These are phyloP conservation scores for Catajapyx aquilonaris DNA, from an alignment of 1,140 invertebrate genomes.

Conservation along the genomic window DNA sequence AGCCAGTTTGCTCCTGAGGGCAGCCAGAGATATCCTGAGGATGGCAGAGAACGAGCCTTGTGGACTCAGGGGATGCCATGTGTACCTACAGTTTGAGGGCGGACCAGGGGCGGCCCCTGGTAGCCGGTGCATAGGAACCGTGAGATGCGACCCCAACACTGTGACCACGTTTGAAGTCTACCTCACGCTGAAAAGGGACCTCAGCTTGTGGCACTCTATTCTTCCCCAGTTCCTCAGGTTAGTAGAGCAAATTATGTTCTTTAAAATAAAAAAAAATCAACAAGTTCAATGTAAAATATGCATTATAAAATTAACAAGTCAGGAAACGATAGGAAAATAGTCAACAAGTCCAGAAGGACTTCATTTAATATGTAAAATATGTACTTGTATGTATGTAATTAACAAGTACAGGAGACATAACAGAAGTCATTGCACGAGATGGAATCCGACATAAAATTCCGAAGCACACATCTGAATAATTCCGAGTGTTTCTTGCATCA, in stretches of 20 bases:
- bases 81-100: neutral
- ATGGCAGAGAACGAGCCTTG: conserved; percentile 68
- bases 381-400: too few species aligned
- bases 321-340: too few species aligned
- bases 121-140: conserved; percentile 31
- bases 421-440: too few species aligned
- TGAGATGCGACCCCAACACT: conserved; percentile 59
- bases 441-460: too few species aligned
- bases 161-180: conserved; percentile 70
- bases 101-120: neutral
- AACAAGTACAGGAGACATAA: too few species aligned
- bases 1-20: conserved; percentile 45
- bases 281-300: too few species aligned
- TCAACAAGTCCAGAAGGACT: too few species aligned
- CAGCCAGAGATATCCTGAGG: conserved; percentile 48
- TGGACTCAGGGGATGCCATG: conserved; percentile 34
- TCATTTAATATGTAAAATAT: too few species aligned
- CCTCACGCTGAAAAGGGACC: conserved; percentile 58
- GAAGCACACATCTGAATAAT: too few species aligned
- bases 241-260: conserved; percentile 20
- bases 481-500: too few species aligned
- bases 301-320: too few species aligned
- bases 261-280: too few species aligned
- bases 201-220: conserved; percentile 50
- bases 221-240: conserved; percentile 68